phyloP scores from a whole-genome alignment of 2,888 invertebrate genomes.

The Lasius fuliginosus region DNA sequence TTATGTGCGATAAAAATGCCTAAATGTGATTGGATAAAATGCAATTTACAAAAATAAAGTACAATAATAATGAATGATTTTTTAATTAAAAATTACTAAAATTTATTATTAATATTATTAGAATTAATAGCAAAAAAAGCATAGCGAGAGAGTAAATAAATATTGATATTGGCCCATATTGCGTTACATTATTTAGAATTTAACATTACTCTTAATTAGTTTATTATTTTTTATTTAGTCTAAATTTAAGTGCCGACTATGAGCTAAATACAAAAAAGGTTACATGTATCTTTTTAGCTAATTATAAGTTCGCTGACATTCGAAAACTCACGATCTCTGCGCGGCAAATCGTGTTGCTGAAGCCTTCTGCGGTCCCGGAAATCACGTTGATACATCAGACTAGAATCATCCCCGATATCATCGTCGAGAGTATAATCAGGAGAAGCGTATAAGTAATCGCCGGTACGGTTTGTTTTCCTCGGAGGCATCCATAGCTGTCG shows the following conservation, averaged over 20 bases:
- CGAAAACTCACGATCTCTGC: slow-evolving; percentile 56
- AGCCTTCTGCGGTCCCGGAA: slow-evolving; percentile 42
- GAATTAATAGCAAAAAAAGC: neutral
- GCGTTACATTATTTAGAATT: neutral
- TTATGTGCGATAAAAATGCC: neutral
- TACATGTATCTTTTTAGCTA: neutral
- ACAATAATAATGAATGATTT: neutral
- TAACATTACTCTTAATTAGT: neutral
- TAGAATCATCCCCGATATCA: slow-evolving; percentile 58
- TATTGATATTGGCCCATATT: neutral
- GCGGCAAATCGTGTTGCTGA: slow-evolving; percentile 16
- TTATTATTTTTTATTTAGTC: neutral
- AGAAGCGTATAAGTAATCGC: slow-evolving; percentile 53
- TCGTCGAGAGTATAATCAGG: slow-evolving; percentile 57
- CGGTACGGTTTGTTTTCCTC: slow-evolving; percentile 37
- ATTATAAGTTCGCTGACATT: slow-evolving; percentile 15
- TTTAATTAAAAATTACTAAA: neutral
- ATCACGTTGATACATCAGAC: slow-evolving; percentile 69
- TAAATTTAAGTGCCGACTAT: neutral
- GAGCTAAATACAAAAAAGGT: neutral
- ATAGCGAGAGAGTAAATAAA: neutral
- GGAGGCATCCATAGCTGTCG: slow-evolving; percentile 27
- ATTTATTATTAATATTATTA: neutral
- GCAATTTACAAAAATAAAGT: neutral
- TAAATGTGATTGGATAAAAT: neutral